These are phyloP conservation scores for Galeopterus variegatus DNA, from an alignment of 2,113 vertebrate genomes.

Conservation along the genomic window DNA sequence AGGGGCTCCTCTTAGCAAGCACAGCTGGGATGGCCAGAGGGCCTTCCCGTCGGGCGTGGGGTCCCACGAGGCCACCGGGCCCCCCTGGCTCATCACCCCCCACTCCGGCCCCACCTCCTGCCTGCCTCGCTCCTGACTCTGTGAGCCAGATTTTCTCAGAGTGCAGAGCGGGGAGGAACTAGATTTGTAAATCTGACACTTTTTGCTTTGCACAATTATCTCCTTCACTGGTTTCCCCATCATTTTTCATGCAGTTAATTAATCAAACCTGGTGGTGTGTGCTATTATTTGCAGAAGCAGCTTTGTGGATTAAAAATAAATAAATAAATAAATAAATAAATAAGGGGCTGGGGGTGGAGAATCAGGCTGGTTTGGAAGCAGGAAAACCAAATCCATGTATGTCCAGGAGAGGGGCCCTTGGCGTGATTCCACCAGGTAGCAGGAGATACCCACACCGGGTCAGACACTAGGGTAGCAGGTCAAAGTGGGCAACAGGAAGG, in stretches of 20 bases:
- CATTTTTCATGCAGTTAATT: conserved; percentile 76
- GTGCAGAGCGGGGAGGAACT: not conserved
- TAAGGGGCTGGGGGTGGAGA: not conserved
- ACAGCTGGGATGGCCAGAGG: fast-evolving
- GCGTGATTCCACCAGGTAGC: fast-evolving
- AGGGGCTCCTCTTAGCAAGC: not conserved
- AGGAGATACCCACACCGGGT: fast-evolving
- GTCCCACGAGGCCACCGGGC: too few relatives aligned
- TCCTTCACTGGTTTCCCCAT: conserved; percentile 73
- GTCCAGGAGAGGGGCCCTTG: not conserved
- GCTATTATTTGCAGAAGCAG: conserved; percentile 61
- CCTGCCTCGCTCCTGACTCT: not conserved
- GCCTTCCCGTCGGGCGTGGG: not conserved
- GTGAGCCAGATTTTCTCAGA: not conserved
- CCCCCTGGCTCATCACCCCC: fast-evolving
- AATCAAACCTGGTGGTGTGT: conserved; percentile 71
- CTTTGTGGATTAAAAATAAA: conserved; percentile 41
- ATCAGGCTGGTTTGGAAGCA: not conserved
- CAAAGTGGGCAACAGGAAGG: not conserved
- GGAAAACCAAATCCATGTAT: not conserved
- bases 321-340: not conserved
- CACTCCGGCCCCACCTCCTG: not conserved
- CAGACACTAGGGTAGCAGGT: not conserved
- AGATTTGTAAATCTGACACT: conserved; percentile 39
- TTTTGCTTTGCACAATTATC: conserved; percentile 75